A percentile compares a stretch with the other conserved stretches of the same genome.
Conservation (phyloP, 2,888 invertebrate species). For the Pristionchus maxplancki region DNA sequence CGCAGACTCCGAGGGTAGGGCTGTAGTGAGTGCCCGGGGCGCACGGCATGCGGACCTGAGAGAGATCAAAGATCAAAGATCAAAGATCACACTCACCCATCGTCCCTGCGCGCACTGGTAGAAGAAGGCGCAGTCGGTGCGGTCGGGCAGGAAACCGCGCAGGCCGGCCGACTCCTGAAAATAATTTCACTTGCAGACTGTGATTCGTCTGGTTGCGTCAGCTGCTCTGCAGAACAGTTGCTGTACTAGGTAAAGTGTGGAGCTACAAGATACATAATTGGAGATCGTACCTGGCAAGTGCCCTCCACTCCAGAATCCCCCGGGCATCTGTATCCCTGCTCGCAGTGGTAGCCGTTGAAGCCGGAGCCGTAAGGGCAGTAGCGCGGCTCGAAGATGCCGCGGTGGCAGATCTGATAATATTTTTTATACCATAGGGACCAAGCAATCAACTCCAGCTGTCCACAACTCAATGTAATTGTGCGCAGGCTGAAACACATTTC, state of each 20-base stretch:
- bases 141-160: slow-evolving; percentile 25
- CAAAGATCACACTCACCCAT: slow-evolving; percentile 49
- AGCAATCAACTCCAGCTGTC: neutral
- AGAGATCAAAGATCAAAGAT: slow-evolving; percentile 27
- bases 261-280: too few relatives aligned
- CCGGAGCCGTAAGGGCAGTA: slow-evolving; percentile 54
- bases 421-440: neutral
- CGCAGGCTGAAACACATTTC: neutral
- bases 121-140: slow-evolving; percentile 45
- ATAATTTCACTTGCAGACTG: too few relatives aligned
- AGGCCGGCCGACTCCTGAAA: slow-evolving; percentile 49
- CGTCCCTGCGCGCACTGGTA: slow-evolving; percentile 47
- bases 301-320: neutral
- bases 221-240: too few relatives aligned
- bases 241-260: too few relatives aligned
- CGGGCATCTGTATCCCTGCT: slow-evolving; percentile 39
- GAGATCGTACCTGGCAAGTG: slow-evolving; percentile 10
- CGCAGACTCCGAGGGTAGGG: slow-evolving; percentile 53
- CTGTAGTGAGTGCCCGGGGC: slow-evolving; percentile 57
- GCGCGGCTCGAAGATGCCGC: slow-evolving; percentile 38
- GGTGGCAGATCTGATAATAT: neutral
- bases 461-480: neutral
- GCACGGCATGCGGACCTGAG: slow-evolving; percentile 55
- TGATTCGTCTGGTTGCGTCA: neutral
- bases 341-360: slow-evolving; percentile 53